phyloP scores from a whole-genome alignment of 2,113 vertebrate species.

The human region GRCh38 chr16:17876001-17876500 shows the following conservation, averaged over 20 bases:
- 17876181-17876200: not conserved
- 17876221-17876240: not conserved
- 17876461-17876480: not conserved
- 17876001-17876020: not conserved
- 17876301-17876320: not conserved
- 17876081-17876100: not conserved
- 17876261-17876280: not conserved
- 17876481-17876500: not conserved
- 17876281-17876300: not conserved
- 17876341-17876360: not conserved
- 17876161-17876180: not conserved
- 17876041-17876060: not conserved
- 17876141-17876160: not conserved
- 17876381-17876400: not conserved
- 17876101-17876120: not conserved
- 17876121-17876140: not conserved
- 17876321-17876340: not conserved
- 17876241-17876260: not conserved
- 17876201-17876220: not conserved
- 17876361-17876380: not conserved
- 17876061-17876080: not conserved
- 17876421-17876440: not conserved
- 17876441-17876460: not conserved
- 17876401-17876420: not conserved
- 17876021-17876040: not conserved